Percentiles rank a stretch among this genome's conserved stretches.
phyloP scores from a whole-genome alignment of 2,113 vertebrate genomes.

The Heterocephalus glaber region DNA sequence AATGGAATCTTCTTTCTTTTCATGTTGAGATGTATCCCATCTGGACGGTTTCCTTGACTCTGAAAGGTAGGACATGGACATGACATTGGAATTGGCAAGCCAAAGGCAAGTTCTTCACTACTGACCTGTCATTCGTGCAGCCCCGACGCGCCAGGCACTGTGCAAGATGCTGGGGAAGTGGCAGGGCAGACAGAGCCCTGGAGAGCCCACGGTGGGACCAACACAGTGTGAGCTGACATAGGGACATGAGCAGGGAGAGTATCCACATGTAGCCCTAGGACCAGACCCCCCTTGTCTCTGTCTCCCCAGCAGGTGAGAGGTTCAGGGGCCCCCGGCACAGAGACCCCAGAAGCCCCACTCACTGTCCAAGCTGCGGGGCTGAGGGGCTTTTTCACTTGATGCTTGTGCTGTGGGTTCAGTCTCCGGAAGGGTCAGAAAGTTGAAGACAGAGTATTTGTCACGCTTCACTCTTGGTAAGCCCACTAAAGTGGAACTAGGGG shows the following conservation, averaged over 20 bases:
- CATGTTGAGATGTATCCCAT: slow-evolving; percentile 91
- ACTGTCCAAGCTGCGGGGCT: slow-evolving; percentile 78
- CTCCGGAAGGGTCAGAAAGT: slow-evolving; percentile 92
- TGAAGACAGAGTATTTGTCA: slow-evolving; percentile 97
- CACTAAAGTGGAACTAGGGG: slow-evolving; percentile 88
- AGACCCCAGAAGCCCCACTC: slow-evolving; percentile 73
- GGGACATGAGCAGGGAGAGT: neutral
- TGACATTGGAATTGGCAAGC: neutral
- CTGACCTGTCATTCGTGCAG: neutral
- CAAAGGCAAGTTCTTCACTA: neutral
- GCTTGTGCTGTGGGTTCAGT: slow-evolving; percentile 49
- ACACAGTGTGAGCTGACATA: no score
- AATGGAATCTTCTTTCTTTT: slow-evolving; percentile 87
- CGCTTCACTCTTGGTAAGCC: slow-evolving; percentile 96
- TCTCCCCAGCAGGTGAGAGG: neutral
- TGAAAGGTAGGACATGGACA: slow-evolving; percentile 72
- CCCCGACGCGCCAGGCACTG: neutral
- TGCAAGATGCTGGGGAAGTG: fast-evolving
- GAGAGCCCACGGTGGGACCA: neutral
- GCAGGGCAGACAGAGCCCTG: neutral
- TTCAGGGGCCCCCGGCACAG: neutral
- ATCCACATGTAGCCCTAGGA: neutral
- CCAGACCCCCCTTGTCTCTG: neutral
- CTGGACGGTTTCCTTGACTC: slow-evolving; percentile 90
- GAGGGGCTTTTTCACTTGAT: slow-evolving; percentile 63